Percentiles rank a stretch among this genome's conserved stretches.
Evolutionary conservation across 2,888 invertebrate genomes (phyloP).

Genomic region (Molorchus minor): DNA sequence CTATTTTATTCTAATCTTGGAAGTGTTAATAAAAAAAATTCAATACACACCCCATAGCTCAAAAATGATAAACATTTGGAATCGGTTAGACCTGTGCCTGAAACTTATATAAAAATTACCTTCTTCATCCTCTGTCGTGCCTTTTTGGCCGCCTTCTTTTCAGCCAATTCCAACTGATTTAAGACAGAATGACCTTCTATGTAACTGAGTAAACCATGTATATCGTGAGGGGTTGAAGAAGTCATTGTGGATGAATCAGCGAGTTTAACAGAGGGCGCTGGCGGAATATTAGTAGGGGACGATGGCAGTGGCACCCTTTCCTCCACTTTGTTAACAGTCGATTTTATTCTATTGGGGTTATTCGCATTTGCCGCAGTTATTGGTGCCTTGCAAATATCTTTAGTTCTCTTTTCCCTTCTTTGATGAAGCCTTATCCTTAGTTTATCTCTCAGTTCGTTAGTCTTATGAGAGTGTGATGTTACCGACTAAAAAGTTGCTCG

Average conservation of each 20-base stretch:
- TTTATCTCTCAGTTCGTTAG: constrained; percentile 57
- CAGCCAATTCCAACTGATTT: constrained; percentile 56
- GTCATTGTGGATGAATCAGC: constrained; percentile 37
- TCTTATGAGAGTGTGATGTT: constrained; percentile 48
- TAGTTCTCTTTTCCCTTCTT: constrained; percentile 48
- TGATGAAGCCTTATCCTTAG: constrained; percentile 57
- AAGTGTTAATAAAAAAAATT: too few relatives aligned
- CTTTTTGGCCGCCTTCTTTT: constrained; percentile 84
- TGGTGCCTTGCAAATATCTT: constrained; percentile 39
- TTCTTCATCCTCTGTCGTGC: constrained; percentile 81
- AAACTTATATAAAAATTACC: too few relatives aligned
- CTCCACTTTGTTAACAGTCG: constrained; percentile 39
- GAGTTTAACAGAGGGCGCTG: constrained; percentile 41
- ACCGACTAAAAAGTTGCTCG: constrained; percentile 27
- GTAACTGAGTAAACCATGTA: constrained; percentile 59
- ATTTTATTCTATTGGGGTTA: constrained; percentile 36
- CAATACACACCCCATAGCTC: too few relatives aligned
- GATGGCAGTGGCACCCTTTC: constrained; percentile 44
- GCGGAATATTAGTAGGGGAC: constrained; percentile 46
- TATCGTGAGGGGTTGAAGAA: constrained; percentile 47
- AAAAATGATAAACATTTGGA: too few relatives aligned
- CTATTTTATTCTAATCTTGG: too few relatives aligned
- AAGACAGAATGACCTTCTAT: constrained; percentile 58
- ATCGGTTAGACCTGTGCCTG: too few relatives aligned
- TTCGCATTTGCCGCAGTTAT: constrained; percentile 16